Evolutionary conservation across 2,113 vertebrate genomes (phyloP), one percentile per base, ranked within the genome.

Genomic region (Orthochromis indermauri): DNA sequence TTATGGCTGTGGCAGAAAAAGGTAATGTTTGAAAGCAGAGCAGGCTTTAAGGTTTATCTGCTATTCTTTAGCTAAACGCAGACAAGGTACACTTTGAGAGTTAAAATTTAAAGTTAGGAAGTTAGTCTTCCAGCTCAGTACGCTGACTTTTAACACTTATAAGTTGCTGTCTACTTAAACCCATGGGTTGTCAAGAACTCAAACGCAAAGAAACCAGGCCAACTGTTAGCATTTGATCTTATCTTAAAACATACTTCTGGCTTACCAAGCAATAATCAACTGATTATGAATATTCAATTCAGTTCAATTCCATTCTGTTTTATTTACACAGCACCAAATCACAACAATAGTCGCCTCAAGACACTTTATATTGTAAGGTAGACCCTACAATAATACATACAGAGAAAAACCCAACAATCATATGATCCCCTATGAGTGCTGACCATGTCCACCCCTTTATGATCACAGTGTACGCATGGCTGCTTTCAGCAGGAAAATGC

Each of bases 331-430:
- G 31, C 31, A 4, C 59, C 59, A 63, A 3, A 63, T 63, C 59
- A 63, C 59, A 63, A 63, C 17, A 63, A 63, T 11, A n/a, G 59
- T 63, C 2, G 0, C 6, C 10, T n/a, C 31, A 35, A 35, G 59
- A 31, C 31, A 35, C 31, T 63, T 63, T 63, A 35, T 63, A 63
- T n/a, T 63, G 31, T 63, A 63, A 63, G 59, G 59, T 35, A 63
- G 59, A 63, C 9, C 2, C 59, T 63, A 63, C 31, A 63, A 63
- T n/a, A 63, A 63, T 63, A 63, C 59, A 63, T 63, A 63, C 17
- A 63, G 59, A 35, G 59, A 63, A 35, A 63, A 3, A n/a, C 10
- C 17, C 31, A 35, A 63, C 31, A 35, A 35, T 35, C 31, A 35
- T 63, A 63, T 16, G 59, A 11, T 5, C 59, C 31, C 10, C 6